Evolutionary conservation across 2,888 invertebrate species (phyloP), one percentile per base, ranked within the genome.

Genomic region (Bellardia pandia): DNA sequence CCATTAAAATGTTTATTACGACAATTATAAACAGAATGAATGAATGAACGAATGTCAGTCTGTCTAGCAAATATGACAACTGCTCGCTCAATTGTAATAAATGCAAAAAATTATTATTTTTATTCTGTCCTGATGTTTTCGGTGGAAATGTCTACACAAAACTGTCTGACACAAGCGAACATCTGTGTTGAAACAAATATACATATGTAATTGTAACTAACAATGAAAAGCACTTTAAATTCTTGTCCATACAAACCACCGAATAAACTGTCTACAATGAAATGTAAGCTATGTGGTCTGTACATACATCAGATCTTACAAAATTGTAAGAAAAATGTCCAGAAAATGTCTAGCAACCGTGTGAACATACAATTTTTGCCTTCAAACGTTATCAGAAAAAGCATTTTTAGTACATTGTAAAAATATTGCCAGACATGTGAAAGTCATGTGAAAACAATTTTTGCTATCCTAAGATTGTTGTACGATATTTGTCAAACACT

Each of bases 1-100:
- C 23, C 40, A 77, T 51, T 77, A 48, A 78, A 77, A 77, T 82
- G 69, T 76, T 76, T 53, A 82, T 82, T 69, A 58, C 30, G 45
- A 72, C 58, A 77, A 77, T 82, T 82, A 82, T 58, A 45, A 72
- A 23, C 48, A 51, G 14, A 60, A 75, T 33, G 13, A 79, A 79
- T 33, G 53, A 72, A 33, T 42, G 62, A 23, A 23, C 23, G 23
- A 74, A 51, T 23, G 64, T 37, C 33, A 72, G 45, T 6, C 9
- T 30, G 53, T 56, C 62, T 51, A 33, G n/a, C n/a, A 30, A 69
- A 75, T 69, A 51, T 72, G 64, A 48, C 48, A 76, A 75, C 64
- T 71, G 71, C 40, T 75, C 14, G 62, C 37, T 74, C 58, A 60
- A 74, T 84, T 78, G 58, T 60, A 40, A 64, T 66, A 45, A 64